Percentiles rank a stretch among this genome's conserved stretches.
phyloP scores from a whole-genome alignment of 2,113 vertebrate species.

The Ctenodactylus gundi region DNA sequence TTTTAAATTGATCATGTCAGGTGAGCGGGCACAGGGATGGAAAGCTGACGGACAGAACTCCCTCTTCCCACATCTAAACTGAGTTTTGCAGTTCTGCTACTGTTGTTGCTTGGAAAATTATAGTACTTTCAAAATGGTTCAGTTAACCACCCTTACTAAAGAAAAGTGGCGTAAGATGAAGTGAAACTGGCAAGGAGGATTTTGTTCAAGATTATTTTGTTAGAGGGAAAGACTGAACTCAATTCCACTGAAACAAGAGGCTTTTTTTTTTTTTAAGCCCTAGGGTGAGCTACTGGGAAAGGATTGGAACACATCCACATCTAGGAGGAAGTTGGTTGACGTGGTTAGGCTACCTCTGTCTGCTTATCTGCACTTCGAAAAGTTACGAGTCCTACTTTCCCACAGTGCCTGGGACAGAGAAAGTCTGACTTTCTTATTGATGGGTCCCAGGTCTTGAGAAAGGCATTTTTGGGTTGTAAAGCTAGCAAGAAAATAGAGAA shows the following conservation, averaged over 20 bases:
- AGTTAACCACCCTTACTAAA: not conserved
- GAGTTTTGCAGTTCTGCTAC: not conserved
- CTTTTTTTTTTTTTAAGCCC: not conserved
- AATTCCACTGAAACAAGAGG: not conserved
- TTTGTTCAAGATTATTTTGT: not conserved
- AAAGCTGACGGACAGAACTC: not conserved
- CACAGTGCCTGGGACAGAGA: not conserved
- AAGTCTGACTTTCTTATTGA: not conserved
- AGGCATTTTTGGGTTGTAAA: not conserved
- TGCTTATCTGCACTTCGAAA: not conserved
- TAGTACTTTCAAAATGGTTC: not conserved
- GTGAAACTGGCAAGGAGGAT: not conserved
- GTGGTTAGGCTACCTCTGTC: not conserved
- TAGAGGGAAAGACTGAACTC: not conserved
- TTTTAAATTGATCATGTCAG: not conserved
- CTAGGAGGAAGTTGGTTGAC: not conserved
- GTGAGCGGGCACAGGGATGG: not conserved
- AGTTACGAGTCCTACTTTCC: not conserved
- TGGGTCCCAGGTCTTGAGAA: not conserved
- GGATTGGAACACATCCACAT: not conserved
- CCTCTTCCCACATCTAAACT: not conserved
- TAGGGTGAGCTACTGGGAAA: not conserved
- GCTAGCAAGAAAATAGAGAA: not conserved
- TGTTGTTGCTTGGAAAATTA: not conserved
- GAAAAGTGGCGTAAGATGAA: not conserved